Base-by-base conservation (phyloP, 2,888 invertebrate genomes). In the Drosophila robusta region DNA sequence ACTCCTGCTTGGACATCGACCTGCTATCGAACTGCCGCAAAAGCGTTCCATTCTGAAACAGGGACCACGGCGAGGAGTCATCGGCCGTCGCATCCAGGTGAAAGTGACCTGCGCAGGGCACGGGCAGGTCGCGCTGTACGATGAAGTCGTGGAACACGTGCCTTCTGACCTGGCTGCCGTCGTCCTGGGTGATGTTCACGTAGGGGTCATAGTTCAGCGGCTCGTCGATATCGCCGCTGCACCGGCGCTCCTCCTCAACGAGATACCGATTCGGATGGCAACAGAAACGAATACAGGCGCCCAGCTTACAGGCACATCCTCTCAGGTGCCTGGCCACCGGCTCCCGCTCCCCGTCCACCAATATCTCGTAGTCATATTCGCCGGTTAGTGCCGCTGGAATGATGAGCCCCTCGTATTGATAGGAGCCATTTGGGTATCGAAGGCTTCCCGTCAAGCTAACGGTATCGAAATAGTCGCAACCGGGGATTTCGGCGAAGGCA, bases 251-350 rank as follows among this genome's bases (percentile, higher is more conserved):
- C 2, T 45, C n/a, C 0, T 26, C 9, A 1, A 41, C 42, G 8
- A 75, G 58, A 2, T 22, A 1, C 1, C 38, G 54, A 24, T 73
- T 58, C 26, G 9, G n/a, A 7, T 64, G 44, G 39, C 90, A 90
- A 57, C 90, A 90, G 46, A 89, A 79, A 4, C 91, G 81, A 1
- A 92, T 75, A 51, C 92, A 92, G 1, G 78, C 60, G 51, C 82
- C 89, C n/a, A 90, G 34, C 4, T 78, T 38, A 51, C 90, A 90
- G 22, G 84, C 69, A 45, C 91, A 91, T 12, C 90, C 90, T 4
- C 89, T 74, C 1, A 76, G 36, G 54, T 87, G 83, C 4, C 24
- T 55, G 1, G 50, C 1, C 18, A 79, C 80, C 0, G n/a, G 0
- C 6, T 18, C 61, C 14, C 0, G 38, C 0, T 26, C 29, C 2